A percentile compares a stretch with the other conserved stretches of the same genome.
Conservation (phyloP, 1,140 invertebrate species). For the Galendromus occidentalis region DNA sequence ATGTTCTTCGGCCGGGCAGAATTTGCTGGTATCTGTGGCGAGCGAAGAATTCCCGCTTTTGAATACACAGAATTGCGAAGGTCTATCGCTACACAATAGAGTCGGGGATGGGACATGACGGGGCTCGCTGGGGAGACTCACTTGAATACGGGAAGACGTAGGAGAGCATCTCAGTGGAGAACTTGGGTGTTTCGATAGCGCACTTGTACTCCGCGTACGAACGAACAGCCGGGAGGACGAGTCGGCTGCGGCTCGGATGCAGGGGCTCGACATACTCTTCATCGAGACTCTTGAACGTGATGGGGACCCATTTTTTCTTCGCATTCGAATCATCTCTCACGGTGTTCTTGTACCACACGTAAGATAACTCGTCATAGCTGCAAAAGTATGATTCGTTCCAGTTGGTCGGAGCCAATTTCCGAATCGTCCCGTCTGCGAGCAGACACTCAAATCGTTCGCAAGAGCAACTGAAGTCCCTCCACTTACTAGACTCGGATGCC, state of each 20-base stretch:
- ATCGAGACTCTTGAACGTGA: background rate
- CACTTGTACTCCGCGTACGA: conserved; percentile 2
- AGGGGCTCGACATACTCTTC: background rate
- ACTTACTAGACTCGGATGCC: background rate
- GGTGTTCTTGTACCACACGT: background rate
- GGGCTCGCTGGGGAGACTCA: background rate
- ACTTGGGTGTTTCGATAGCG: background rate
- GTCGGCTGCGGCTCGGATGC: background rate
- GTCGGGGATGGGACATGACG: too few species aligned
- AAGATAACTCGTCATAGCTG: background rate
- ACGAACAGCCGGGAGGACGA: background rate
- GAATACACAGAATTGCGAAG: too few species aligned
- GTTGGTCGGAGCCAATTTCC: too few species aligned
- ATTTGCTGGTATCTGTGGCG: background rate
- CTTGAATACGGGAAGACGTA: background rate
- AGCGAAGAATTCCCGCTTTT: too few species aligned
- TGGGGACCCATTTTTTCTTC: background rate
- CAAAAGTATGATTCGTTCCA: too few species aligned
- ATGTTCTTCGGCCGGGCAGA: background rate
- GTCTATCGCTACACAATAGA: too few species aligned
- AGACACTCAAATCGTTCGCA: background rate
- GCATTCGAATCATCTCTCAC: background rate
- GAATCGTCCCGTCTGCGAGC: too few species aligned
- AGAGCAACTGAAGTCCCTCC: background rate
- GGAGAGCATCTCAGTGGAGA: background rate